phyloP scores from a whole-genome alignment of 2,113 vertebrate genomes.

The Pholis gunnellus region DNA sequence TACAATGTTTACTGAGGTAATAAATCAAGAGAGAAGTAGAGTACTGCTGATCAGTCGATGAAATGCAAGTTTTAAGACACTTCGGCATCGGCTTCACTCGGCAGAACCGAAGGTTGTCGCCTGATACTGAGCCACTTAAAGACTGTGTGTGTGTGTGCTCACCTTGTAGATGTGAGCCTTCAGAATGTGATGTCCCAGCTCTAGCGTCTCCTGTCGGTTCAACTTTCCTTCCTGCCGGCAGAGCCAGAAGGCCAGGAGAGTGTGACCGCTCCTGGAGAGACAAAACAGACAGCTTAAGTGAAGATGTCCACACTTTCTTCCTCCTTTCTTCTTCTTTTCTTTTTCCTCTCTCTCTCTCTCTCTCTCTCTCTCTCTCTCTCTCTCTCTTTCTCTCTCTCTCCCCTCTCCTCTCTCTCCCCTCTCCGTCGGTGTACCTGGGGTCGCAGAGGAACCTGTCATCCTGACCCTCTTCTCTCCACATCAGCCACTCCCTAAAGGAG shows the following conservation, averaged over 20 bases:
- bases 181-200: conserved; percentile 97
- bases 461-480: conserved; percentile 98
- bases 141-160: neutral
- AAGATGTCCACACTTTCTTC: neutral
- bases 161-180: conserved; percentile 99
- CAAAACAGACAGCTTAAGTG: neutral
- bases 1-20: too few species aligned
- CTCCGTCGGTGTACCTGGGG: conserved; percentile 86
- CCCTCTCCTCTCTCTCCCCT: too few species aligned
- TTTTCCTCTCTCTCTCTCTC: neutral
- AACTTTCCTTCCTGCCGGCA: conserved; percentile 93
- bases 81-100: too few species aligned
- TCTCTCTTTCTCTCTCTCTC: neutral
- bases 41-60: too few species aligned
- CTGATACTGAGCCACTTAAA: neutral
- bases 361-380: too few species aligned
- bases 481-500: conserved; percentile 98
- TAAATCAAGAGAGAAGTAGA: too few species aligned
- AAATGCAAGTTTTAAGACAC: too few species aligned
- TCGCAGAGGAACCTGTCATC: conserved; percentile 98
- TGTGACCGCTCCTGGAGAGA: conserved; percentile 92
- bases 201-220: conserved; percentile 95
- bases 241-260: conserved; percentile 97
- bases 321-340: neutral
- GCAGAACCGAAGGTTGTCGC: too few species aligned